Conservation (phyloP, 2,113 vertebrate species). For the Dascyllus trimaculatus region DNA sequence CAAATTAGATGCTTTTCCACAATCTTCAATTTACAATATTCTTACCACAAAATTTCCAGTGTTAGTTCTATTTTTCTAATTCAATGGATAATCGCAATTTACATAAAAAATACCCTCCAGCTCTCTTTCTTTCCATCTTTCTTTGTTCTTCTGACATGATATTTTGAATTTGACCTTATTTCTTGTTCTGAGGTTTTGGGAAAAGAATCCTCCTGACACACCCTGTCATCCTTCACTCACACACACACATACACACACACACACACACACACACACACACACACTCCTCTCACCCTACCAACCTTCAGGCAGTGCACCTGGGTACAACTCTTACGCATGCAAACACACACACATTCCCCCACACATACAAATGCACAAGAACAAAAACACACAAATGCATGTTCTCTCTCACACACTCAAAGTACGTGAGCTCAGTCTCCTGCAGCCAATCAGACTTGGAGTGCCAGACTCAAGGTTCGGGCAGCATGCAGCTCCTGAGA, state of each 20-base stretch:
- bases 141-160: slow-evolving; percentile 2
- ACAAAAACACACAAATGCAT: slow-evolving; percentile 18
- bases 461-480: slow-evolving; percentile 19
- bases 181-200: slow-evolving; percentile 55
- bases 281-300: slow-evolving; percentile 27
- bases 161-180: slow-evolving; percentile 75
- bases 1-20: background rate
- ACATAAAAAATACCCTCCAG: slow-evolving; percentile 58
- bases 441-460: slow-evolving; percentile 14
- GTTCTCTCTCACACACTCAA: background rate
- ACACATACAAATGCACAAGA: slow-evolving; percentile 15
- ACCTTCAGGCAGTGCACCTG: slow-evolving; percentile 81
- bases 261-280: slow-evolving; percentile 29
- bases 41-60: background rate
- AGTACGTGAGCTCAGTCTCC: background rate
- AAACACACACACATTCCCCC: slow-evolving; percentile 30
- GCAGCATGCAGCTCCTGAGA: slow-evolving; percentile 12
- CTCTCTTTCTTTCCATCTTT: slow-evolving; percentile 7
- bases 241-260: slow-evolving; percentile 35
- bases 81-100: slow-evolving; percentile 43
- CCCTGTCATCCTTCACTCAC: slow-evolving; percentile 60
- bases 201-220: slow-evolving; percentile 64
- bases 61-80: slow-evolving; percentile 31
- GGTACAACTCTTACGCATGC: slow-evolving; percentile 56
- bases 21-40: slow-evolving; percentile 6